Conservation (phyloP, 2,888 invertebrate genomes). For the Ormyrus nitidulus region DNA sequence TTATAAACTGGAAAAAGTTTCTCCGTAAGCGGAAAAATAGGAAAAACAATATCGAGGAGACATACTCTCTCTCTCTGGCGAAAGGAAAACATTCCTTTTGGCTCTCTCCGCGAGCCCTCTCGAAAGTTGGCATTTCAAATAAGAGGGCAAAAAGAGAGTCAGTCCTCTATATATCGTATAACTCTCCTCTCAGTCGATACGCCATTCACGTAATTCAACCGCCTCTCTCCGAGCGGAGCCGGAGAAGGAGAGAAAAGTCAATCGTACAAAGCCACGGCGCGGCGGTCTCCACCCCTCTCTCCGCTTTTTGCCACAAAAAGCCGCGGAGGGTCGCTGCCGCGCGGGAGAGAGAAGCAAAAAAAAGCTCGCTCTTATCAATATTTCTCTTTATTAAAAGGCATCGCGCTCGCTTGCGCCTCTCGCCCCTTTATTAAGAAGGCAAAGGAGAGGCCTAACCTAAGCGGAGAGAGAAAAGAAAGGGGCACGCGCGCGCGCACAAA, state of each 20-base stretch:
- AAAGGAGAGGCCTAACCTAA: background rate
- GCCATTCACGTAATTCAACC: constrained; percentile 49
- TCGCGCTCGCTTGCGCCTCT: constrained; percentile 53
- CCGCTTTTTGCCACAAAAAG: constrained; percentile 20
- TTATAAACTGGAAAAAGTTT: too few species aligned
- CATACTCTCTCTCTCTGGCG: too few species aligned
- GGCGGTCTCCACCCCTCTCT: too few species aligned
- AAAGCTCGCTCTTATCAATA: constrained; percentile 49
- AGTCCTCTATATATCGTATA: background rate
- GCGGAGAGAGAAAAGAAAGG: background rate
- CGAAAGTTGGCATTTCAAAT: constrained; percentile 24
- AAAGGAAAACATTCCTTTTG: constrained; percentile 14
- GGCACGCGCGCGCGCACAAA: background rate
- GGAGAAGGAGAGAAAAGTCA: constrained; percentile 28
- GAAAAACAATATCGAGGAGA: too few species aligned
- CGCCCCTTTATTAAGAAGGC: constrained; percentile 28
- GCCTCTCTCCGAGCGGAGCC: background rate
- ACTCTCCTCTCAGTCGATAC: constrained; percentile 52
- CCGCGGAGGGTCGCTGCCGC: background rate
- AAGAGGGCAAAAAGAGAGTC: background rate
- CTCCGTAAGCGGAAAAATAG: too few species aligned
- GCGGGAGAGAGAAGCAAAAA: constrained; percentile 7
- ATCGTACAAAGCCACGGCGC: constrained; percentile 40
- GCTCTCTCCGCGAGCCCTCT: background rate
- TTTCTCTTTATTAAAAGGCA: constrained; percentile 56